phyloP scores from a whole-genome alignment of 2,113 vertebrate genomes.

The Bos taurus region DNA sequence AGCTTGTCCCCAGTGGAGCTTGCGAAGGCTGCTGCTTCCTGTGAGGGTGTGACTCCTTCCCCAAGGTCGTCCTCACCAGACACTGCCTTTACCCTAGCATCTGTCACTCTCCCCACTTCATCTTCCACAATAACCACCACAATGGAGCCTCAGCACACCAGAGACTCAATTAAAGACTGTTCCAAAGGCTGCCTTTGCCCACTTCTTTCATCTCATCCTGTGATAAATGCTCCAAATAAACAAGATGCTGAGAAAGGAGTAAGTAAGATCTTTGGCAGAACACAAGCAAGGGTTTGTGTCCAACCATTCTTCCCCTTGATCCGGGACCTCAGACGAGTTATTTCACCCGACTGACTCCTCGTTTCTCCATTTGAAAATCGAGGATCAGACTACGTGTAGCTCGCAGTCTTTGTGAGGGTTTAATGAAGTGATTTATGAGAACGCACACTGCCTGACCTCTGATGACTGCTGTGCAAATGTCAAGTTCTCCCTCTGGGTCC shows the following conservation, averaged over 20 bases:
- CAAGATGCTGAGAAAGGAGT: not conserved
- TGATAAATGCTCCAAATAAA: not conserved
- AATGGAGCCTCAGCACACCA: not conserved
- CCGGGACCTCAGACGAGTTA: not conserved
- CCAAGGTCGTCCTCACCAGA: not conserved
- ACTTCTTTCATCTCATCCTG: not conserved
- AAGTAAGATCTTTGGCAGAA: not conserved
- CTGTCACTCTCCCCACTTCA: rapidly evolving
- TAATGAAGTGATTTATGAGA: not conserved
- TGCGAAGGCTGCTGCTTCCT: not conserved
- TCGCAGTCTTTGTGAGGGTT: not conserved
- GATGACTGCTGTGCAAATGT: not conserved
- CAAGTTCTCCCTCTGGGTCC: not conserved
- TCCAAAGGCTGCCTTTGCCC: not conserved
- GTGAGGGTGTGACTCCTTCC: not conserved
- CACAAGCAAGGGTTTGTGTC: not conserved
- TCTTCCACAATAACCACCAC: not conserved
- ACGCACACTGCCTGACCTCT: not conserved
- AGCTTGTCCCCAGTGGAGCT: not conserved
- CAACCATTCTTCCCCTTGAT: not conserved
- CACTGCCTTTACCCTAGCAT: not conserved
- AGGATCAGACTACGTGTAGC: not conserved
- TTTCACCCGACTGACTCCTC: not conserved
- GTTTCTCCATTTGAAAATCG: not conserved
- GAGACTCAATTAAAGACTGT: not conserved